Conservation (phyloP, 2,113 vertebrate species). For the Indicator indicator region DNA sequence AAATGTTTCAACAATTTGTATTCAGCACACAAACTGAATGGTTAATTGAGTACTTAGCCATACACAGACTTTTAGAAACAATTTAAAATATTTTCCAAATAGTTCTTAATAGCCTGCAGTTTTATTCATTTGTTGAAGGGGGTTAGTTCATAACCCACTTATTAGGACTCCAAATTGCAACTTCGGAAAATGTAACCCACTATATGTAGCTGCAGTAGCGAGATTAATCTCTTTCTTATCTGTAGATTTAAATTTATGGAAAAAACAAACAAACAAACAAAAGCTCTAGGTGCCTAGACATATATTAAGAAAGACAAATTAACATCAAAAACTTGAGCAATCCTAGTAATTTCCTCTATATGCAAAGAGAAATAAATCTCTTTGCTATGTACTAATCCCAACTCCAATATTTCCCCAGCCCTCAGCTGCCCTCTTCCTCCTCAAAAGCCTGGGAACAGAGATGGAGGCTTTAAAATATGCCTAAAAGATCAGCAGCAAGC, state of each 20-base stretch:
- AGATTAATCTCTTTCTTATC: background rate
- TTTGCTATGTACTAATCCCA: slow-evolving; percentile 23
- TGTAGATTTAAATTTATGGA: background rate
- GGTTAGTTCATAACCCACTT: background rate
- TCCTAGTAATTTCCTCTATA: slow-evolving; percentile 38
- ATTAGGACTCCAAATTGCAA: background rate
- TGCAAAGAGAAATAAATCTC: slow-evolving; percentile 30
- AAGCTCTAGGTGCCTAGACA: background rate
- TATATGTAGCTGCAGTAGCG: background rate
- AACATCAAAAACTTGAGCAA: background rate
- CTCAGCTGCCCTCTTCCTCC: background rate
- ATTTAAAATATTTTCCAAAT: background rate
- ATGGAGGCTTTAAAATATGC: background rate
- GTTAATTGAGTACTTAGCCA: background rate
- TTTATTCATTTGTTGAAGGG: background rate
- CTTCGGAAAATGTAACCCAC: background rate
- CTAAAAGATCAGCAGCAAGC: background rate
- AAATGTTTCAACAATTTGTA: background rate
- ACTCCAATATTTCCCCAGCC: background rate
- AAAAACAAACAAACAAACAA: background rate
- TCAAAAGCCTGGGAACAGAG: slow-evolving; percentile 23
- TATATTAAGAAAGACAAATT: slow-evolving; percentile 13
- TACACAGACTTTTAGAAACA: background rate
- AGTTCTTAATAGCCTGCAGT: background rate
- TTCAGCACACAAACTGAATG: background rate